Base-by-base conservation (phyloP, 2,113 vertebrate species). In the Sigmodon hispidus region DNA sequence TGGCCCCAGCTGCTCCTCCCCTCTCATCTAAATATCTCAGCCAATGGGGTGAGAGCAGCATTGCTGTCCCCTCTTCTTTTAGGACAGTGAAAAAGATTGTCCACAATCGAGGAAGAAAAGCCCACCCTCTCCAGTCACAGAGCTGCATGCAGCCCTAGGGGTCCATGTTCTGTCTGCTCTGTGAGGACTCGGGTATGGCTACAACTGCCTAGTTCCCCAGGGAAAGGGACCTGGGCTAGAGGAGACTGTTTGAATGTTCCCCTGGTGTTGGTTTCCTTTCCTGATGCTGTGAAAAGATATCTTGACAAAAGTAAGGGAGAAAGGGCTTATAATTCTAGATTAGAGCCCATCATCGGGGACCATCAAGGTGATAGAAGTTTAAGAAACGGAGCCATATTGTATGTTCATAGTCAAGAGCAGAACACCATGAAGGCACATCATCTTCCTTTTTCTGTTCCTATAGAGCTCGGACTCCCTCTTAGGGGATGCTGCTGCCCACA, bases 81-180 rank as follows among this genome's bases (percentile, higher is more conserved):
- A 1, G 1, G 61, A 50, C 11, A 9, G 11, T 8, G 69, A 3
- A n/a, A 13, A n/a, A n/a, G 40, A 8, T 48, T 65, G 52, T n/a
- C 40, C 24, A 3, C 2, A 7, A 15, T 19, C 40, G 36, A 17
- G 43, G 0, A 59, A 87, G 45, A 48, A 90, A 31, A 29, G 59
- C 61, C 24, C 15, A 13, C 1, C 61, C 31, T n/a, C 8, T 0
- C 3, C 72, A 59, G 21, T 26, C 22, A 5, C 2, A 31, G 26
- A 52, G 52, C 5, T 1, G 34, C 13, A 17, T 61, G 40, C 3
- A 19, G 50, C 17, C 55, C 19, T 8, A 57, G 50, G 17, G 59
- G 7, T 22, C 40, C 12, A 9, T 24, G 3, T 5, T 1, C 40
- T 31, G 9, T 45, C 61, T 31, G 5, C 11, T 43, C 7, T 24